Base-by-base conservation (phyloP, 2,797 vertebrate species). In the Clarias platycephalus region DNA sequence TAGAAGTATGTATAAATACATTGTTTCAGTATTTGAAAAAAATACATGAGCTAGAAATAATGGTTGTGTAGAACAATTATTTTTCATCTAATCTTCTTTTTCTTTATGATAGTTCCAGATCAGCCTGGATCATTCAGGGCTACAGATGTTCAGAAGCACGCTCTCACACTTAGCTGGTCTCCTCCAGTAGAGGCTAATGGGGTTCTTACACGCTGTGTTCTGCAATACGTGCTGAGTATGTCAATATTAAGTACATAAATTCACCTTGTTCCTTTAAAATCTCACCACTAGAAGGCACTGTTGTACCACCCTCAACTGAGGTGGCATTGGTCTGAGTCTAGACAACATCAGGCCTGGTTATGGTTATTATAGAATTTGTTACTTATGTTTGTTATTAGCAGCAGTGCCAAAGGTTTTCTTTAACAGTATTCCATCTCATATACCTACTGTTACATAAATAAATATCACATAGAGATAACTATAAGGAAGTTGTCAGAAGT, bases 191-290 rank as follows among this genome's bases (percentile, higher is more conserved):
- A 95, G 83, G 90, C 95, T 58, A 98, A 98, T 31, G 98, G 98
- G 72, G 93, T 97, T 90, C 93, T 99, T 74, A 97, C 94, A 0
- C 93, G 96, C 62, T 98, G 97, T 87, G 58, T 97, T 70, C 94
- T 99, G 16, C 95, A 98, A 57, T 97, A 98, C 88, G 97, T 99
- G 93, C 96, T 97, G 85, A 97, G 98, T 99, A 96, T 5, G 98
- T 97, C 86, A 5, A 83, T 74, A 75, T 40, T n/a, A 60, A 71
- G 12, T 64, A 58, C 18, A 64, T 62, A 77, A 31, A 20, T 44
- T 67, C 83, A 74, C 49, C 26, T 85, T 81, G 0, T 53, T 24
- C 20, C 26, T 82, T n/a, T 81, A 28, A 63, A 8, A 3, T 87
- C 85, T 84, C 85, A 76, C 88, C 78, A 87, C 75, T 80, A 85